Evolutionary conservation across 2,797 vertebrate genomes (phyloP).

Genomic region (Urocyon cinereoargenteus): DNA sequence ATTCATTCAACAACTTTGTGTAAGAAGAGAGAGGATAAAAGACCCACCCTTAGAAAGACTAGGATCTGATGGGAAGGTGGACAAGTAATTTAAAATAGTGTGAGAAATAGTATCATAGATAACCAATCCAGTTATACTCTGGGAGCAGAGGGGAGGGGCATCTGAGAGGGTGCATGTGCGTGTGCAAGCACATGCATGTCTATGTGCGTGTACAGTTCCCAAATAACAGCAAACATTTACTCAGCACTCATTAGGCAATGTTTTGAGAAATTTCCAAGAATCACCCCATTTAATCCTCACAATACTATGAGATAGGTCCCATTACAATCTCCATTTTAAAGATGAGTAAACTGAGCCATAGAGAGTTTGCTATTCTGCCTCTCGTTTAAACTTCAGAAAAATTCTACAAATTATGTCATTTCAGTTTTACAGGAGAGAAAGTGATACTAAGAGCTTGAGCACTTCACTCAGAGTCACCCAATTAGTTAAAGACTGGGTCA

Average conservation of each 20-base stretch:
- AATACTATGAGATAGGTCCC: background rate
- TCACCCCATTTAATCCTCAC: background rate
- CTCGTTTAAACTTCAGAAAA: background rate
- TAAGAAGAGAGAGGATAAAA: background rate
- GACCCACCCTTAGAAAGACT: background rate
- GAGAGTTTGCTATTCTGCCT: background rate
- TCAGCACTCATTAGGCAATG: background rate
- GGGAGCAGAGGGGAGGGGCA: background rate
- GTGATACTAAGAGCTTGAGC: background rate
- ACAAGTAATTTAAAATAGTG: background rate
- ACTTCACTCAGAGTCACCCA: background rate
- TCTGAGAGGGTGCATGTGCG: background rate
- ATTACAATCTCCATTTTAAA: background rate
- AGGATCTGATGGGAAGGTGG: background rate
- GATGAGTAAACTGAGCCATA: background rate
- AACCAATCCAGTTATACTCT: background rate
- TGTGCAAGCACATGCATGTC: fast-evolving
- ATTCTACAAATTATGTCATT: background rate
- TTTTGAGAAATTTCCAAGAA: background rate
- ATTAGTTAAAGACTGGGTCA: background rate
- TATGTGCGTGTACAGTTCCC: background rate
- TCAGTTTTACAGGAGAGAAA: background rate
- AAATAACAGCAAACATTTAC: background rate
- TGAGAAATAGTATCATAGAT: background rate
- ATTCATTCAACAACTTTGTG: background rate